These are phyloP conservation scores for Drosophila emarginata DNA, from an alignment of 2,888 invertebrate species.

Conservation along the genomic window DNA sequence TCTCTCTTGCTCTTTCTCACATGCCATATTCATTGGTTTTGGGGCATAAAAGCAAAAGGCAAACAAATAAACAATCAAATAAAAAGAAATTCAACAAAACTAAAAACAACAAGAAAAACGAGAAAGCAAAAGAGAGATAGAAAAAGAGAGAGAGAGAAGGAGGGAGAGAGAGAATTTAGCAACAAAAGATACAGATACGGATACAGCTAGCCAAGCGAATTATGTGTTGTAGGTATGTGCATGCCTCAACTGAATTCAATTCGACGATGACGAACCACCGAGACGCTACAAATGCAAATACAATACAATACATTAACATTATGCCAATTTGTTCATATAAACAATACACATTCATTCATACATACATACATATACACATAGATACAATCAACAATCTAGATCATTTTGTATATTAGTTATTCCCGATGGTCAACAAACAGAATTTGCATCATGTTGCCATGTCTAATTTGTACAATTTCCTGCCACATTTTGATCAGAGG, in stretches of 20 bases:
- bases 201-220: slow-evolving; percentile 15
- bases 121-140: slow-evolving; percentile 20
- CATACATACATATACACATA: neutral
- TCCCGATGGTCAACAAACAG: too few species aligned
- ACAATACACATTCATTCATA: neutral
- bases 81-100: slow-evolving; percentile 23
- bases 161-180: neutral
- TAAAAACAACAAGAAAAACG: slow-evolving; percentile 30
- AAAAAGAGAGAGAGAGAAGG: neutral
- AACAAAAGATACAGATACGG: slow-evolving; percentile 11
- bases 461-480: too few species aligned
- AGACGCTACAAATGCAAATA: slow-evolving; percentile 7
- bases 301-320: slow-evolving; percentile 4
- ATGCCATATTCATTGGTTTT: slow-evolving; percentile 22
- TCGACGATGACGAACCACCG: slow-evolving; percentile 6
- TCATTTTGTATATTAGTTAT: too few species aligned
- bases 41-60: slow-evolving; percentile 19
- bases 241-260: slow-evolving; percentile 5
- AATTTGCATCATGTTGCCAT: too few species aligned
- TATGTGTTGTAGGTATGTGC: slow-evolving; percentile 4
- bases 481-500: too few species aligned
- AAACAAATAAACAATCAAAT: slow-evolving; percentile 23
- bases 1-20: neutral
- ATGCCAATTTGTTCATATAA: neutral
- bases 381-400: too few species aligned